phyloP scores from a whole-genome alignment of 2,113 vertebrate genomes.

The Dolichallabes microphthalmus region DNA sequence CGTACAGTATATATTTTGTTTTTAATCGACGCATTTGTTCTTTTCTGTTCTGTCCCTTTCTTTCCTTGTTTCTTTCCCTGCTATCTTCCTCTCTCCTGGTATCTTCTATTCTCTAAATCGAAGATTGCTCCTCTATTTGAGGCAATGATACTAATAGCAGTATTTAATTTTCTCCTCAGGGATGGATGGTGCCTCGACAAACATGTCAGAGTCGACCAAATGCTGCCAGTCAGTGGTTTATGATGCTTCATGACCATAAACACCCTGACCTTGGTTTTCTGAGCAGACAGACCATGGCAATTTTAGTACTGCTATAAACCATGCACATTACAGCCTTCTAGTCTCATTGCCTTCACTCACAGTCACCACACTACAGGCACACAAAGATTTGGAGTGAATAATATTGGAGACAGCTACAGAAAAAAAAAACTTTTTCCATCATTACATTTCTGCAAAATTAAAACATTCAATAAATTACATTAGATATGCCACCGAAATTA shows the following conservation, averaged over 20 bases:
- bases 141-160: slow-evolving; percentile 23
- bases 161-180: slow-evolving; percentile 48
- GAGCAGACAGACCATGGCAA: slow-evolving; percentile 74
- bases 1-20: no score
- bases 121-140: neutral
- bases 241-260: slow-evolving; percentile 76
- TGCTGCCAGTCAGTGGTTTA: slow-evolving; percentile 69
- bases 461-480: neutral
- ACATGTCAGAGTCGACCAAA: slow-evolving; percentile 70
- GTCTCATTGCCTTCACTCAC: slow-evolving; percentile 20
- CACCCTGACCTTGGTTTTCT: slow-evolving; percentile 77
- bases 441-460: neutral
- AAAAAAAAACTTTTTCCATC: neutral
- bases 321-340: slow-evolving; percentile 66
- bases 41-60: neutral
- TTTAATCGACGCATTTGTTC: neutral
- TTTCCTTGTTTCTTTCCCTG: neutral
- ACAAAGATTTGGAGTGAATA: slow-evolving; percentile 11
- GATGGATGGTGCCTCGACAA: slow-evolving; percentile 58
- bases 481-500: neutral
- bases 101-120: neutral
- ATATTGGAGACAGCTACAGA: neutral
- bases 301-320: slow-evolving; percentile 76
- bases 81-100: neutral
- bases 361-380: slow-evolving; percentile 24